Conservation (phyloP, 2,888 invertebrate genomes). For the Alviniconcha strummeri region DNA sequence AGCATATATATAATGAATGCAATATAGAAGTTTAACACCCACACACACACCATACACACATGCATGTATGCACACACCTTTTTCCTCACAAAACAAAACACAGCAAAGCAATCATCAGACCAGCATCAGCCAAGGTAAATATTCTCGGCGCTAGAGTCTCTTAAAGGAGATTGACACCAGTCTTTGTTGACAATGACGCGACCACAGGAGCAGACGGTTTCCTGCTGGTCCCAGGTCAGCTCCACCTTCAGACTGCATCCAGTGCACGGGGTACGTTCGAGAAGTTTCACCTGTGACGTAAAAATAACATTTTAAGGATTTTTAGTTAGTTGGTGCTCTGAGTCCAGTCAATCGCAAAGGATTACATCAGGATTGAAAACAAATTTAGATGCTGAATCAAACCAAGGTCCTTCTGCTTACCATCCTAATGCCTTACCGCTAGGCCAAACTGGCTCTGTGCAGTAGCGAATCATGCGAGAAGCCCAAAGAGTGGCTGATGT, state of each 20-base stretch:
- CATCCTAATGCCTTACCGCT: not conserved
- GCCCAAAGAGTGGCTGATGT: too few species aligned
- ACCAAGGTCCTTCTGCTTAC: not conserved
- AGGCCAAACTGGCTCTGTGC: not conserved
- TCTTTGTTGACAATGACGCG: not conserved
- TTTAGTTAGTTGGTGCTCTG: too few species aligned
- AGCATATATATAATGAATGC: too few species aligned
- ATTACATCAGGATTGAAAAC: not conserved
- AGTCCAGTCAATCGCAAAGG: not conserved
- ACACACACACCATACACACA: too few species aligned
- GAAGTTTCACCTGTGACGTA: not conserved
- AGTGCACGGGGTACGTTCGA: not conserved
- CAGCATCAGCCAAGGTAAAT: too few species aligned
- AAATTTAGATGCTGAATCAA: not conserved
- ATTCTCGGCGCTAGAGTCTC: too few species aligned
- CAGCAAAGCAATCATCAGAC: too few species aligned
- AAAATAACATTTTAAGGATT: not conserved
- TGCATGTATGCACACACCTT: too few species aligned
- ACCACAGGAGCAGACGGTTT: constrained; percentile 7
- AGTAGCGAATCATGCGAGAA: not conserved
- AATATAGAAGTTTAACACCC: too few species aligned
- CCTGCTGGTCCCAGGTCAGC: not conserved
- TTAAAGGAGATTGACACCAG: too few species aligned
- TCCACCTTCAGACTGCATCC: not conserved
- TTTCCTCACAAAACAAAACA: too few species aligned